These are phyloP conservation scores for Eutrigla gurnardus DNA, from an alignment of 2,797 vertebrate species.

Conservation along the genomic window DNA sequence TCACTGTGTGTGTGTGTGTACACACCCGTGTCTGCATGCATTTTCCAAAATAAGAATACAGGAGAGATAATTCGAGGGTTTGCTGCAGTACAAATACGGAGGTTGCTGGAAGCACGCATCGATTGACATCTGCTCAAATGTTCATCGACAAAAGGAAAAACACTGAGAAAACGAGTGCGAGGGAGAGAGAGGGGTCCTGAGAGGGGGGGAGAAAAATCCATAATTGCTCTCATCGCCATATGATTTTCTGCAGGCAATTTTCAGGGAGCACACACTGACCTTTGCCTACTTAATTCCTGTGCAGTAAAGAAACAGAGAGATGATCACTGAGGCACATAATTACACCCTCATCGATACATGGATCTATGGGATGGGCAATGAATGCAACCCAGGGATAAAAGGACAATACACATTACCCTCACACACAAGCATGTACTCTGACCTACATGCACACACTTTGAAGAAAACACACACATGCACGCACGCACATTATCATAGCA, in stretches of 20 bases:
- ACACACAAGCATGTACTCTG: constrained; percentile 42
- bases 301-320: constrained; percentile 86
- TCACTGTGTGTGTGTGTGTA: constrained; percentile 10
- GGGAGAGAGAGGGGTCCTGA: constrained; percentile 56
- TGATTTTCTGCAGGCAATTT: constrained; percentile 86
- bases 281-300: constrained; percentile 87
- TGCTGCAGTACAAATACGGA: constrained; percentile 72
- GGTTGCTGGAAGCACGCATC: constrained; percentile 78
- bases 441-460: constrained; percentile 46
- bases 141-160: constrained; percentile 80
- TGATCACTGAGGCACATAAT: constrained; percentile 88
- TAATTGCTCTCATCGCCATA: constrained; percentile 87
- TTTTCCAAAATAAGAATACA: constrained; percentile 68
- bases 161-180: constrained; percentile 65
- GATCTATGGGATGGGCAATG: constrained; percentile 80
- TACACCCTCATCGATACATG: constrained; percentile 86
- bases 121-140: constrained; percentile 83
- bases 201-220: constrained; percentile 77
- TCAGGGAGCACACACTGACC: constrained; percentile 83
- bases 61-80: constrained; percentile 68
- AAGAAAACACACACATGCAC: constrained; percentile 51
- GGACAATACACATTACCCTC: constrained; percentile 76
- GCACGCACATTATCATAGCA: constrained; percentile 52
- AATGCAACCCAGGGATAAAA: constrained; percentile 80
- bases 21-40: constrained; percentile 24